Base-by-base conservation (phyloP, 2,797 vertebrate species). In the Leptatherina wallacei region DNA sequence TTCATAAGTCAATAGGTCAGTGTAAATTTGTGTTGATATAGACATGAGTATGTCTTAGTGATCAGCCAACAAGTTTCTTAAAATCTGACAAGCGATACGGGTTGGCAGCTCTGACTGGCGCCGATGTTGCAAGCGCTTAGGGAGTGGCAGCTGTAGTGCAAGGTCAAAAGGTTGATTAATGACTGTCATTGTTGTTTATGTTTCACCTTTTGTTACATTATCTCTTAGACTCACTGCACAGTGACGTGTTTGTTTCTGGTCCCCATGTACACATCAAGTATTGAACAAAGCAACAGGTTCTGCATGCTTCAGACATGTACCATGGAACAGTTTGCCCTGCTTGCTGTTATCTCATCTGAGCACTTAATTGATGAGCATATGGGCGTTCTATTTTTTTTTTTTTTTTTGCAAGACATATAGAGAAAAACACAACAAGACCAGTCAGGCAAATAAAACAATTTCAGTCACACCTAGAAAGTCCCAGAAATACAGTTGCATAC, bases 101-200 rank as follows among this genome's bases (percentile, higher is more conserved):
- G 83, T 59, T 73, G 75, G 81, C 84, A 84, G 76, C 78, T 84
- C 70, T 75, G 58, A 68, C 83, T 87, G 86, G 81, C 66, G 68
- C 81, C 81, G 42, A 38, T 71, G 83, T 88, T 36, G 69, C 70
- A 86, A 70, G 85, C 6, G 16, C 8, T 22, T 35, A 62, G 85
- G 88, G 91, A 90, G 90, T 75, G 91, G 89, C 73, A 69, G 61
- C 61, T 70, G 71, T 44, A 63, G 35, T 59, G 44, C 61, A 69
- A 71, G 82, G 87, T 91, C 86, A 88, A 77, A 77, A 84, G 73
- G 69, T 76, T 94, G 93, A 93, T 92, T 90, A 92, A 93, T 91
- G 85, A 84, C 82, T 75, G 72, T 57, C 55, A 30, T 42, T 35
- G 65, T 73, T 90, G 90, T 92, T 91, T 91, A 82, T 80, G 69